Conservation (phyloP, 2,888 invertebrate genomes). For the Ernsta delagoae region DNA sequence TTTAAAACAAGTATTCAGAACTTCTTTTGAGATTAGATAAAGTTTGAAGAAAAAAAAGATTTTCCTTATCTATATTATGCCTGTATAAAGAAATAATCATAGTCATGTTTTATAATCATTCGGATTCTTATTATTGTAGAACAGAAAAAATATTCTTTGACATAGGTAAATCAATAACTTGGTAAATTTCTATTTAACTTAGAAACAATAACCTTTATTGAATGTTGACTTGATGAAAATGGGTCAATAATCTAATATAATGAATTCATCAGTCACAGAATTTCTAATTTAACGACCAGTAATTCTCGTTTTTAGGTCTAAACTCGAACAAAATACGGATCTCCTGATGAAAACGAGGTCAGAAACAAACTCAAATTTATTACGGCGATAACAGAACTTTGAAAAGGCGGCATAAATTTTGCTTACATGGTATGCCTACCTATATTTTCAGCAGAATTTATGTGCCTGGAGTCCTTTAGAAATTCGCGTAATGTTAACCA, state of each 20-base stretch:
- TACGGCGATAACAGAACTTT: constrained; percentile 72
- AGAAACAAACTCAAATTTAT: constrained; percentile 73
- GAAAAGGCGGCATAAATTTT: constrained; percentile 73
- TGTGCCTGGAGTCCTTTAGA: constrained; percentile 24
- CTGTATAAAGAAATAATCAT: too few species aligned
- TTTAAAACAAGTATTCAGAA: too few species aligned
- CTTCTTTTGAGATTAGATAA: too few species aligned
- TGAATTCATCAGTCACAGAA: constrained; percentile 24
- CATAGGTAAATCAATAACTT: too few species aligned
- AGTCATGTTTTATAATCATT: too few species aligned
- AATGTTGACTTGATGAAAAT: too few species aligned
- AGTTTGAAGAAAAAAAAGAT: too few species aligned
- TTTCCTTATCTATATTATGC: too few species aligned
- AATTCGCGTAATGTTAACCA: not conserved
- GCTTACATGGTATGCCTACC: constrained; percentile 50
- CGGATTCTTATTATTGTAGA: too few species aligned
- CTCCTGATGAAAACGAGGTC: constrained; percentile 54
- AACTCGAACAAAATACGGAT: constrained; percentile 54
- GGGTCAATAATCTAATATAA: not conserved
- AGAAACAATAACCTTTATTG: too few species aligned
- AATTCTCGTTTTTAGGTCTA: constrained; percentile 63
- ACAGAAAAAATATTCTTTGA: too few species aligned
- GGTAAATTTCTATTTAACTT: too few species aligned
- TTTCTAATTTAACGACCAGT: constrained; percentile 44
- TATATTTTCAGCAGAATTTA: constrained; percentile 42